Evolutionary conservation across 2,113 vertebrate genomes (phyloP), one percentile per base, ranked within the genome.

Genomic region (Eonycteris spelaea): DNA sequence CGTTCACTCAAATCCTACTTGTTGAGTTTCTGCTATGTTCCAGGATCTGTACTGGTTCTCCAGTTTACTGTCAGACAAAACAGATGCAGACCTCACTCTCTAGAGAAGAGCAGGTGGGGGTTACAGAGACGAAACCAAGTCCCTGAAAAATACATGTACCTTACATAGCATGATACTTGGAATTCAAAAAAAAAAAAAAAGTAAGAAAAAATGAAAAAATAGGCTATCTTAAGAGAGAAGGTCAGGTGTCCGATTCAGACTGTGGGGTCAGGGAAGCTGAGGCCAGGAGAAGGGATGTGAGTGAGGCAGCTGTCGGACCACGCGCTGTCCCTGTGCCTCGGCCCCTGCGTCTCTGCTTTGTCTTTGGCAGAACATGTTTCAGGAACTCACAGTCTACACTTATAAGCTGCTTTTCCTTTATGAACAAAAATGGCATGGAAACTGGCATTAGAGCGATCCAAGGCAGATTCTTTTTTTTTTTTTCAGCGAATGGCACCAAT

Each of bases 251-350:
- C 22, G 11, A 40, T 15, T 51, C 74, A 43, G 77, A 53, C 48
- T 12, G 10, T 1, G 2, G 45, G 45, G 14, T 30, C 16, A 26
- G 57, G 15, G 6, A 11, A 26, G 53, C 57, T 9, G 14, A 78
- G 14, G 21, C 19, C 7, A 16, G 16, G 12, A n/a, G 18, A 5
- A 18, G 2, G 26, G 10, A 3, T 6, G 0, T 4, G 35, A 61
- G 10, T 18, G 0, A 10, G 7, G 38, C 22, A 18, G 3, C 10
- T 18, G 3, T 30, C 18, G 61, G 26, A 15, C 55, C 82, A 63
- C 11, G 3, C 18, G 65, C 18, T 15, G 3, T 2, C 18, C 22
- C 6, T 0, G 6, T 0, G 3, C n/a, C n/a, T 55, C 15, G 1
- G 4, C 2, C 30, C 30, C 21, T n/a, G 3, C 4, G 11, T 12